Conservation (phyloP, 2,888 invertebrate genomes). For the Copidosoma aretas region DNA sequence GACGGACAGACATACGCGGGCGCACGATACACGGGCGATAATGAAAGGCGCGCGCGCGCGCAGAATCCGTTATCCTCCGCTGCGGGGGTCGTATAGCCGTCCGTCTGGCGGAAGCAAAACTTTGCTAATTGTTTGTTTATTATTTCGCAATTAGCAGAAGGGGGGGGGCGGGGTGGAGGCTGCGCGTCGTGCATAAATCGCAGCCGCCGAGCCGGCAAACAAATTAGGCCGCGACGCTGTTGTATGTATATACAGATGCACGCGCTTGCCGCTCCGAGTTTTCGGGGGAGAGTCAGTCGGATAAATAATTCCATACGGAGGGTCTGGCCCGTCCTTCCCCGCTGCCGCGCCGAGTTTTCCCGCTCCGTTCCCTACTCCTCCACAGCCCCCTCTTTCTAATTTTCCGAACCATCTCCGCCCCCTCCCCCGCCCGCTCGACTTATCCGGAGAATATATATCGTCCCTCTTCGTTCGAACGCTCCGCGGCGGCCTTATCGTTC, state of each 20-base stretch:
- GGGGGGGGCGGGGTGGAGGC: not conserved
- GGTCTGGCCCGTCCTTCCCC: conserved; percentile 56
- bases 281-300: conserved; percentile 37
- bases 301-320: conserved; percentile 59
- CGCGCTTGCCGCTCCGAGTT: conserved; percentile 8
- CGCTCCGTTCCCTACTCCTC: conserved; percentile 36
- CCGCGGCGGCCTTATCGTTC: conserved; percentile 51
- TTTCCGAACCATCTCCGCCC: conserved; percentile 1
- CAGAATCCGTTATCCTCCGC: conserved; percentile 29
- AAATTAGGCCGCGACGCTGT: conserved; percentile 16
- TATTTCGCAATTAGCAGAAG: conserved; percentile 24
- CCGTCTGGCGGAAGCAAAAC: conserved; percentile 24
- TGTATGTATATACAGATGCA: too few relatives aligned
- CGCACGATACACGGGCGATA: conserved; percentile 25
- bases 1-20: not conserved
- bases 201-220: conserved; percentile 7
- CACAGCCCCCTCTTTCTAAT: conserved; percentile 23
- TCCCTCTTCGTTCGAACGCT: conserved; percentile 27
- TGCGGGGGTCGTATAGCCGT: not conserved
- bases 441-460: conserved; percentile 26
- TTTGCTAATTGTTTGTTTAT: conserved; percentile 29
- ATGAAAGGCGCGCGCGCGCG: conserved; percentile 31
- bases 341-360: conserved; percentile 44
- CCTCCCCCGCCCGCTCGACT: conserved; percentile 6
- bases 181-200: not conserved